Base-by-base conservation (phyloP, 2,113 vertebrate genomes). In the Alexandromys fortis region DNA sequence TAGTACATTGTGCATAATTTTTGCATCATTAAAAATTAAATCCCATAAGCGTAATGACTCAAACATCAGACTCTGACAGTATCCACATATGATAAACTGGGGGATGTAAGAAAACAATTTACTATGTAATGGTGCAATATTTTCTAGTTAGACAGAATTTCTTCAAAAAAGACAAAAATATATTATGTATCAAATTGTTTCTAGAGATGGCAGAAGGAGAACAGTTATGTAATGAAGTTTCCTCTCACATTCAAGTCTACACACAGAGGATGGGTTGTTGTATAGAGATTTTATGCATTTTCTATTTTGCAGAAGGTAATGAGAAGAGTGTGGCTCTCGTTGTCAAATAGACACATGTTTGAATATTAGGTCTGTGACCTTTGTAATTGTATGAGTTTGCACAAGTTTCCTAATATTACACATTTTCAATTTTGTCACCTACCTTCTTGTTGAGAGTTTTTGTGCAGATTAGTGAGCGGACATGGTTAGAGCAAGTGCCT, bases 11-110 rank as follows among this genome's bases (percentile, higher is more conserved):
- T 94, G 95, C 33, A 79, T 95, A 98, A 97, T 89, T 94, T 97
- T 98, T 97, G 33, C 94, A 98, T 97, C 86, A 96, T 98, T 98
- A 98, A 98, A 98, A 98, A 98, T 95, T 97, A 98, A 98, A 98
- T 98, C 92, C 97, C 76, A 65, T 96, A 97, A 97, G 61, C 94
- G 91, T 96, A 97, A 97, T 98, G 97, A 97, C 75, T 98, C 81
- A 96, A 94, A 88, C 47, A 94, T 96, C 96, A 97, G 86, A 4
- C 58, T 30, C 76, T 97, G 94, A 96, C 91, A 96, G 26, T 94
- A 82, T 94, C 83, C 95, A 26, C 87, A 89, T 79, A 98, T 96
- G 88, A 98, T 94, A 86, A 97, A 96, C 1, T 67, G 78, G 22
- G 26, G 1, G 63, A 49, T 61, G 65, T 91, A 97, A 96, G 83